Percentiles rank a stretch among this genome's conserved stretches.
phyloP scores from a whole-genome alignment of 2,113 vertebrate species.

The Ptilorrhoa leucosticta region DNA sequence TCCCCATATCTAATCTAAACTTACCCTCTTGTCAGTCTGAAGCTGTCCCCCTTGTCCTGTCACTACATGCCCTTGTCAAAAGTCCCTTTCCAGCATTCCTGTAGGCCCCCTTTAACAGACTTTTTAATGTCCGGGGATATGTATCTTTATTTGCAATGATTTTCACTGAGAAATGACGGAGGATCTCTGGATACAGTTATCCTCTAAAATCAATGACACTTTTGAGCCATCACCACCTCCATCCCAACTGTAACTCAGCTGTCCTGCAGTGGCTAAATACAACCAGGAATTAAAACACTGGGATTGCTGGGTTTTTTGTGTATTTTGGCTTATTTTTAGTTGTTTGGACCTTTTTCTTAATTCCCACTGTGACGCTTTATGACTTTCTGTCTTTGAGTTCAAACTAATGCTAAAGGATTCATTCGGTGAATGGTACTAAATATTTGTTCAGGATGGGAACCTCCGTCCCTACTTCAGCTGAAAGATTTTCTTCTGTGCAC shows the following conservation, averaged over 20 bases:
- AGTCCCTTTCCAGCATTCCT: not conserved
- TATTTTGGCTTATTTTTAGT: not conserved
- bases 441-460: not conserved
- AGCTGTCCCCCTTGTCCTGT: not conserved
- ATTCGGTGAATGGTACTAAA: not conserved
- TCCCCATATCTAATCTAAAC: not conserved
- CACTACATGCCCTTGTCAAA: not conserved
- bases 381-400: not conserved
- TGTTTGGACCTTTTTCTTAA: not conserved
- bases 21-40: not conserved
- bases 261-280: not conserved
- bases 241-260: not conserved
- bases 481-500: not conserved
- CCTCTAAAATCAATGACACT: not conserved
- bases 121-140: not conserved
- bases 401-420: not conserved
- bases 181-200: not conserved
- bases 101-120: not conserved
- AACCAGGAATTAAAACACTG: not conserved
- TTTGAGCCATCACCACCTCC: not conserved
- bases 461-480: not conserved
- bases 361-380: not conserved
- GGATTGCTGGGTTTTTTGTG: not conserved
- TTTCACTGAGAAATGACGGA: not conserved
- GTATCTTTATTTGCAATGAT: not conserved